Evolutionary conservation across 2,888 invertebrate genomes (phyloP).

Genomic region (Argynnis bischoffii): DNA sequence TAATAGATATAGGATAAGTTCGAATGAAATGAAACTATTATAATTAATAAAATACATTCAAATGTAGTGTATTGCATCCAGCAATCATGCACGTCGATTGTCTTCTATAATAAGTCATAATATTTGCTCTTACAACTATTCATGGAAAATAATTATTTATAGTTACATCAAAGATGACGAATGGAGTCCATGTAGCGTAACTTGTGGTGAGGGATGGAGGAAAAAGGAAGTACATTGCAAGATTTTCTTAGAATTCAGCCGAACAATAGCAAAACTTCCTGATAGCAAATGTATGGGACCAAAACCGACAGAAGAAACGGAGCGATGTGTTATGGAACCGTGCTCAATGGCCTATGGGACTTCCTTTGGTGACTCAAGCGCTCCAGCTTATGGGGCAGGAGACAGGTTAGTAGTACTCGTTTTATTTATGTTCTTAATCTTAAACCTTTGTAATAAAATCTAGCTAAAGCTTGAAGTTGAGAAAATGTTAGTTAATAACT

Average conservation of each 20-base stretch:
- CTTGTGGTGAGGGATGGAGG: constrained; percentile 95
- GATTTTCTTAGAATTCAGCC: constrained; percentile 95
- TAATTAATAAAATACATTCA: neutral
- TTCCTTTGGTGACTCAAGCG: constrained; percentile 76
- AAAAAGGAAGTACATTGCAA: constrained; percentile 95
- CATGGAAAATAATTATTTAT: constrained; percentile 34
- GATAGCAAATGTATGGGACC: constrained; percentile 93
- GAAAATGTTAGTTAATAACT: no score
- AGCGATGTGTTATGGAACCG: constrained; percentile 90
- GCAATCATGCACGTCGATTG: constrained; percentile 35
- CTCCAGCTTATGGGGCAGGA: constrained; percentile 63
- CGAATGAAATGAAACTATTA: constrained; percentile 1
- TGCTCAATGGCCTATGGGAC: constrained; percentile 86
- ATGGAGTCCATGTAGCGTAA: constrained; percentile 95
- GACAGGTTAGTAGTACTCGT: constrained; percentile 60
- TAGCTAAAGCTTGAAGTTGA: no score
- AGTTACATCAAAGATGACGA: constrained; percentile 94
- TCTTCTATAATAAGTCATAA: constrained; percentile 1
- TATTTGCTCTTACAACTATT: no score
- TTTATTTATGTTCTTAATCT: neutral
- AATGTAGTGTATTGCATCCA: constrained; percentile 26
- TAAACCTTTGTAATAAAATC: neutral
- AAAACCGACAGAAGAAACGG: constrained; percentile 91
- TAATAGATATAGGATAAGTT: constrained; percentile 15
- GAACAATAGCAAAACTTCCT: constrained; percentile 93